Evolutionary conservation across 2,888 invertebrate species (phyloP), one percentile per base, ranked within the genome.

Genomic region (Drosophila kanekoi): DNA sequence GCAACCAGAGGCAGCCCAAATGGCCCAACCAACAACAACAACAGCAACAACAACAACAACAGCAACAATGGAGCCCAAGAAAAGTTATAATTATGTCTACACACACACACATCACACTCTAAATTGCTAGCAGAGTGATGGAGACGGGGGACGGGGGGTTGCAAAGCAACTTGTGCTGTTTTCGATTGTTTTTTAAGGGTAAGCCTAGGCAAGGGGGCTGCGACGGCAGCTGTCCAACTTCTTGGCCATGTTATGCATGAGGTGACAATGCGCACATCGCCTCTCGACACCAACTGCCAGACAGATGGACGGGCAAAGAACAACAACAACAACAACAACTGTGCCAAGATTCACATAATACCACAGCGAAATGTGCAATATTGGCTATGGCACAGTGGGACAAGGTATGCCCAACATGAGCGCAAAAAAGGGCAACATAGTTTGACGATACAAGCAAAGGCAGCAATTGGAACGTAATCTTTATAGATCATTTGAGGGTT

Each of bases 31-130:
- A 9, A 14, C 52, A 70, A 69, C 84, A 85, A 83, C 84, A 83
- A 70, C 70, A 74, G 51, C 60, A 58, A 51, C 72, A 56, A 14
- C 59, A 67, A 68, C 72, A 56, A n/a, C 59, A 67, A 72, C 70
- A 9, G 16, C 52, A 70, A 69, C 65, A 67, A 67, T 72, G 49
- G 53, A 43, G 38, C 49, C 45, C 49, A 87, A 83, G 81, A 87
- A 87, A 86, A 84, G 77, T 86, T 82, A 86, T 85, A 88, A 83
- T 84, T 88, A 86, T 86, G 71, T 72, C 72, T 51, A 58, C 77
- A 70, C 54, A 79, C 77, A 23, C 23, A 18, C 18, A 28, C 28
- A 76, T 66, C 61, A 70, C 62, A 43, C 43, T 69, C 68, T 81
- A 67, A 77, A 67, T 78, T 77, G 74, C 43, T 43, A 18, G 14